phyloP scores from a whole-genome alignment of 2,113 vertebrate genomes.

The Panthera tigris region DNA sequence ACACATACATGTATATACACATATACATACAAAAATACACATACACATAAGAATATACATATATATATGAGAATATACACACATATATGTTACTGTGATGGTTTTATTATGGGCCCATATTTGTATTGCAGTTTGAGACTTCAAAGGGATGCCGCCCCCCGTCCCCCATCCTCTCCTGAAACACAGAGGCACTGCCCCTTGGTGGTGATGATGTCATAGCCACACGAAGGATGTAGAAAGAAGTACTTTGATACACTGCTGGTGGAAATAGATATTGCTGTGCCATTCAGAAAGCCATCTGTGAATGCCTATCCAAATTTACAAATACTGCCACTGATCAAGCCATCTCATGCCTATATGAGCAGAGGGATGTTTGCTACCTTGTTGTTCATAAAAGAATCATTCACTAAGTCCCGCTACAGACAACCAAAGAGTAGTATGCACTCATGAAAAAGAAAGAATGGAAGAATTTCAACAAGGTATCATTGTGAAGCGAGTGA shows the following conservation, averaged over 20 bases:
- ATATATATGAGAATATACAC: too few relatives aligned
- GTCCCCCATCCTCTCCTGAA: background rate
- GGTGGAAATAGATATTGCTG: background rate
- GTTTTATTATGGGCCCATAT: background rate
- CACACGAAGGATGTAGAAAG: background rate
- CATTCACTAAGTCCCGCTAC: background rate
- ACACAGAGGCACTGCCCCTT: background rate
- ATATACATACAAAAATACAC: too few relatives aligned
- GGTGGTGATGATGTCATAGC: background rate
- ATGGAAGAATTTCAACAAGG: background rate
- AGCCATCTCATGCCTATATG: background rate
- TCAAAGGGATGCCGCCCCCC: background rate
- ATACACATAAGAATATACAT: too few relatives aligned
- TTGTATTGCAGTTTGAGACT: background rate
- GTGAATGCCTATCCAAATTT: background rate
- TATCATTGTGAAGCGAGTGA: background rate
- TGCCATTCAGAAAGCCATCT: background rate
- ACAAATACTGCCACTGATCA: background rate
- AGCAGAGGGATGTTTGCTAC: background rate
- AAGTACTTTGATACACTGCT: background rate
- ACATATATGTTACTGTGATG: background rate
- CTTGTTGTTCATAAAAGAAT: background rate
- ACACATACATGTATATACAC: too few relatives aligned
- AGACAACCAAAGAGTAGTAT: background rate
- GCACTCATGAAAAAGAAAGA: background rate